Conservation (phyloP, 2,888 invertebrate species). For the Patella depressa region DNA sequence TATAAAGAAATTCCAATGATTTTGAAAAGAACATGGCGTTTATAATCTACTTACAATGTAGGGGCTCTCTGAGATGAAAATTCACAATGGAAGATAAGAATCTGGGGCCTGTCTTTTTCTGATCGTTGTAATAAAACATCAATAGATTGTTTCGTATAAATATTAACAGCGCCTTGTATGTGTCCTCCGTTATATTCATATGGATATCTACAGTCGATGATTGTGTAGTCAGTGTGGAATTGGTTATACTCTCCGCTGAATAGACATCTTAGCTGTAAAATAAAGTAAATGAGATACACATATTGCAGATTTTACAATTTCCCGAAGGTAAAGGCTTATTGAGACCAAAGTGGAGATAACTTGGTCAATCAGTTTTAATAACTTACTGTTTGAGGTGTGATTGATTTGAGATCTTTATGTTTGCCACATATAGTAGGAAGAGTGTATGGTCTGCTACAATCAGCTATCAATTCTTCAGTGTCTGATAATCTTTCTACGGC, state of each 20-base stretch:
- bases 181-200: constrained; percentile 81
- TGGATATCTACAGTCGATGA: constrained; percentile 79
- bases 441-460: constrained; percentile 10
- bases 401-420: constrained; percentile 22
- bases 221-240: constrained; percentile 78
- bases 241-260: constrained; percentile 80
- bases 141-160: constrained; percentile 85
- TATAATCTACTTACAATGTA: constrained; percentile 81
- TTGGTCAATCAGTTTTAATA: no score
- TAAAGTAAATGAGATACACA: no score
- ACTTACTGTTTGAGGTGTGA: neutral
- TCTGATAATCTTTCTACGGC: constrained; percentile 8
- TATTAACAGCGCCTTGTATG: constrained; percentile 77
- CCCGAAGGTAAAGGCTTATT: no score
- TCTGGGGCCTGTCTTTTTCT: constrained; percentile 74
- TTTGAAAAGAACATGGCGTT: neutral
- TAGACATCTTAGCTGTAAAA: constrained; percentile 70
- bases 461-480: neutral
- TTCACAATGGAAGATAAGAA: constrained; percentile 92
- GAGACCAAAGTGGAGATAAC: no score
- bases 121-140: constrained; percentile 26
- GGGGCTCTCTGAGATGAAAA: constrained; percentile 79
- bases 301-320: no score
- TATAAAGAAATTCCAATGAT: neutral
- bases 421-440: constrained; percentile 15